Evolutionary conservation across 2,888 invertebrate genomes (phyloP), one percentile per base, ranked within the genome.

Genomic region (Brassicogethes aeneus): DNA sequence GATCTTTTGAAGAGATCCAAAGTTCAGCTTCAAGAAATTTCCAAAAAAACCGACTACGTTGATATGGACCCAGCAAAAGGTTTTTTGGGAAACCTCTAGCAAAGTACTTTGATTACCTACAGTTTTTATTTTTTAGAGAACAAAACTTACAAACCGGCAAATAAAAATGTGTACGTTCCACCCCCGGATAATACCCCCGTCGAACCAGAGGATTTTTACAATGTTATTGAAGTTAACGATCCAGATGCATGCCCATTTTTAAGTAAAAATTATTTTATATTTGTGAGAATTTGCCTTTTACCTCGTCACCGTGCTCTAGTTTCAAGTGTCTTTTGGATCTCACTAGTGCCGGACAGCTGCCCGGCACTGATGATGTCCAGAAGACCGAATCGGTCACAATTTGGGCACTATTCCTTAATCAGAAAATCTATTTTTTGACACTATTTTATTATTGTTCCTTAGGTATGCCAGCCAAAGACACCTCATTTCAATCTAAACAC

Each of bases 1-100:
- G 37, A 41, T 34, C 39, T 49, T 30, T 45, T 49, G 16, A 37
- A 38, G 7, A 34, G 49, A 37, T 47, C 45, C 1, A 49, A 47
- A 40, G 17, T 16, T 23, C 47, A 49, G 37, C 31, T 49, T n/a
- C 39, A 42, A 37, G 38, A 44, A 33, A 47, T 49, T 13, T 16
- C 23, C 8, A 32, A 42, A 8, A 17, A 23, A 13, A 42, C 36
- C 12, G 40, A 39, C 16, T 49, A 49, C 32, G 42, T 49, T 23
- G 46, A 49, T 35, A 49, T 49, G 49, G 44, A 43, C 30, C 37
- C 15, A 40, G 38, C 32, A 34, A 12, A 37, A 29, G 40, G 37
- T 42, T 7, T 15, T 17, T 12, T 17, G 2, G 1, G 36, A 23
- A 10, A 10, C 23, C 23, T 23, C 5, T 23, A 23, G 7, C 23